Percentiles rank a stretch among this genome's conserved stretches.
Evolutionary conservation across 2,113 vertebrate species (phyloP).

Genomic region (Dicerorhinus sumatrensis): DNA sequence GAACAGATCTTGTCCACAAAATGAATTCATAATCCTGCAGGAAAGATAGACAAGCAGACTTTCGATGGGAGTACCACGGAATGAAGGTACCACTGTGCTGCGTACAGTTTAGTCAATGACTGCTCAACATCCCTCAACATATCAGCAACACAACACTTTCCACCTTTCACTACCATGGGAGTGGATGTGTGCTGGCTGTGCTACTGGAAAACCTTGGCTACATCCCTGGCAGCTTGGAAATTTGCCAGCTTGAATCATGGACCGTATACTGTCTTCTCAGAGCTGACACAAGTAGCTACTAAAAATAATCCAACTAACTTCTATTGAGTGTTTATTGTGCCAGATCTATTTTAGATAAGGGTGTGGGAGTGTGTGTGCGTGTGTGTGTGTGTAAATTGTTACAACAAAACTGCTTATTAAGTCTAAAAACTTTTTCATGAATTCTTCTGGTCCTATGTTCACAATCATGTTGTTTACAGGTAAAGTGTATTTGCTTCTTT

Average conservation of each 20-base stretch:
- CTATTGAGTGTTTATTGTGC: too few relatives aligned
- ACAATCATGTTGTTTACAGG: not conserved
- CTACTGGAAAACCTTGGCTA: not conserved
- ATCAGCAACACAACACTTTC: not conserved
- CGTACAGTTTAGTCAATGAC: accelerated
- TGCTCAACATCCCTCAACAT: not conserved
- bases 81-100: accelerated
- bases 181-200: too few relatives aligned
- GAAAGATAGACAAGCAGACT: not conserved
- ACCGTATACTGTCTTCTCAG: not conserved
- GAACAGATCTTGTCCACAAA: not conserved
- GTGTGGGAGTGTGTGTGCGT: too few relatives aligned
- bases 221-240: not conserved
- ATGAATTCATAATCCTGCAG: not conserved
- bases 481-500: not conserved
- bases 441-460: not conserved
- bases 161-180: not conserved
- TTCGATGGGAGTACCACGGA: not conserved
- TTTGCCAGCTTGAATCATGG: not conserved
- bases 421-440: not conserved
- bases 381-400: not conserved
- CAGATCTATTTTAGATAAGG: not conserved
- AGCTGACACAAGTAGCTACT: not conserved
- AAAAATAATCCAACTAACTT: not conserved
- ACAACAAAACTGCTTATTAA: not conserved